phyloP scores from a whole-genome alignment of 2,888 invertebrate genomes.

The Spialia ferax region DNA sequence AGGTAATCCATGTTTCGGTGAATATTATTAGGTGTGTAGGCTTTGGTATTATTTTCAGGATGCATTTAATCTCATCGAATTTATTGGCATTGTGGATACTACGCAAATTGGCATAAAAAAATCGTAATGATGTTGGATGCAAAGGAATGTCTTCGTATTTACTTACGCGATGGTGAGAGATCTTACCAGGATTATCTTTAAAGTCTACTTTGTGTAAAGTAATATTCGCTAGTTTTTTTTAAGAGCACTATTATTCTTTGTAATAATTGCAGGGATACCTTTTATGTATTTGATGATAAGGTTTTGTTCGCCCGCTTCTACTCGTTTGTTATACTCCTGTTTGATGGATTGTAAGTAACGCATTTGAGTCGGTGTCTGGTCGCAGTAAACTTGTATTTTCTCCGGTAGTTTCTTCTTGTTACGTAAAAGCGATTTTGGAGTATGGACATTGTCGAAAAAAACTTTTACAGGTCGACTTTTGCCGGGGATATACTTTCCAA shows the following conservation, averaged over 20 bases:
- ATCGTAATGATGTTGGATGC: conserved; percentile 41
- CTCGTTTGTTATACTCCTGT: conserved; percentile 37
- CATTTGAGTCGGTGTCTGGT: conserved; percentile 41
- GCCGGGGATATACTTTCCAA: not conserved
- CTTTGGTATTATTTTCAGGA: conserved; percentile 36
- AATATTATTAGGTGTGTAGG: too few relatives aligned
- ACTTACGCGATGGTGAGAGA: conserved; percentile 3
- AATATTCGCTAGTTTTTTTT: not conserved
- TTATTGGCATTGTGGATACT: too few relatives aligned
- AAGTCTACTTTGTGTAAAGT: too few relatives aligned
- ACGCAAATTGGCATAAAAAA: conserved; percentile 47
- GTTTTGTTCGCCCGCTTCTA: conserved; percentile 34
- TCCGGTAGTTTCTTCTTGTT: conserved; percentile 20
- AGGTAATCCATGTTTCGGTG: too few relatives aligned
- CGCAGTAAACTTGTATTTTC: conserved; percentile 38
- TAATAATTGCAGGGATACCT: conserved; percentile 8
- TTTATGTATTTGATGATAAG: conserved; percentile 14
- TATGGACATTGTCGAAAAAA: not conserved
- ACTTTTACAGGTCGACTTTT: conserved; percentile 3
- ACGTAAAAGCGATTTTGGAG: conserved; percentile 2
- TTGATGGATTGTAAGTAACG: conserved; percentile 31
- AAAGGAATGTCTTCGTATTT: conserved; percentile 46
- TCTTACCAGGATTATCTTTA: conserved; percentile 6
- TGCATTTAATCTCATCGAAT: too few relatives aligned
- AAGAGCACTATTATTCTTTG: not conserved